Conservation (phyloP, 2,888 invertebrate genomes). For the Choreutis nemorana region DNA sequence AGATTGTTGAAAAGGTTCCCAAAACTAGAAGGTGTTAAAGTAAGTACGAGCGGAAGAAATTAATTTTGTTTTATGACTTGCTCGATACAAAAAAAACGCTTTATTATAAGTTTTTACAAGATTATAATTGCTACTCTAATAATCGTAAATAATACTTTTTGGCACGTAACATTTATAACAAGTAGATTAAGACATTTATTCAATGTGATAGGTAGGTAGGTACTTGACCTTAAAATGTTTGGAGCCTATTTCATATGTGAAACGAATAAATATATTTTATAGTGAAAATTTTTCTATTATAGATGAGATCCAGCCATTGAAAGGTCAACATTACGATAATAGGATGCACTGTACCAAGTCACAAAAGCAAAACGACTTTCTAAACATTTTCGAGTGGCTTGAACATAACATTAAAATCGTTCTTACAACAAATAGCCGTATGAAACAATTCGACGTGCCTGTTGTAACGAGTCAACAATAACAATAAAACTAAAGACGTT, state of each 20-base stretch:
- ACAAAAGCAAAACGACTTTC: slow-evolving; percentile 19
- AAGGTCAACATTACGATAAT: slow-evolving; percentile 11
- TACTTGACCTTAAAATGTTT: too few relatives aligned
- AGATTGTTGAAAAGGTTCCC: neutral
- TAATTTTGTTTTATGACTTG: slow-evolving; percentile 15
- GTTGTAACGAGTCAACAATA: slow-evolving; percentile 30
- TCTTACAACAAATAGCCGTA: slow-evolving; percentile 16
- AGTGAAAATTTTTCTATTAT: too few relatives aligned
- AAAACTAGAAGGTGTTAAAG: neutral
- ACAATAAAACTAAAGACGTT: slow-evolving; percentile 30
- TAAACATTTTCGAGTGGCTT: slow-evolving; percentile 12
- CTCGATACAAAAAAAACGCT: slow-evolving; percentile 12
- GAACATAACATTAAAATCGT: slow-evolving; percentile 17
- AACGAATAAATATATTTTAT: too few relatives aligned
- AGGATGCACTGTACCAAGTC: slow-evolving; percentile 12
- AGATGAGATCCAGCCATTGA: slow-evolving; percentile 1
- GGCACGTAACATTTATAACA: too few relatives aligned
- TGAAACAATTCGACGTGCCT: slow-evolving; percentile 21
- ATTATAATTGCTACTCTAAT: slow-evolving; percentile 13
- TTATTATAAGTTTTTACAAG: slow-evolving; percentile 16
- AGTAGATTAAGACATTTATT: too few relatives aligned
- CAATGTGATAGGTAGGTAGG: too few relatives aligned
- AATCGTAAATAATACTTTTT: too few relatives aligned
- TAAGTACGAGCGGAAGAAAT: slow-evolving; percentile 12
- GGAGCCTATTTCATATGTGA: too few relatives aligned